Percentiles rank a stretch among this genome's conserved stretches.
Conservation (phyloP, 92 coral and sea anemone species). For the Muricea muricata region DNA sequence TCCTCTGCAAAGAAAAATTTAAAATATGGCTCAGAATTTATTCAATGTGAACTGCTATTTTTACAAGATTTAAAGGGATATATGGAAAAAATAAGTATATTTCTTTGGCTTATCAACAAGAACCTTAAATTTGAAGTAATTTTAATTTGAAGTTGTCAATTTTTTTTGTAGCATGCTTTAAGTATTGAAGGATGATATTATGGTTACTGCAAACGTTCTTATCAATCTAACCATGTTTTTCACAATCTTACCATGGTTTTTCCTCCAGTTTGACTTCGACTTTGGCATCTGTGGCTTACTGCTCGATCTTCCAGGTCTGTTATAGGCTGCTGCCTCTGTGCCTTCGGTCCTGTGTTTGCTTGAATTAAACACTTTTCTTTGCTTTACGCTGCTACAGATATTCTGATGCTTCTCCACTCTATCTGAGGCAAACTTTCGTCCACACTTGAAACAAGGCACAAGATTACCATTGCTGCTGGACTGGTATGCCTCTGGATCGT, state of each 20-base stretch:
- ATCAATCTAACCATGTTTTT: too few relatives aligned
- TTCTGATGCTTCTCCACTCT: conserved; percentile 80
- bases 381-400: conserved; percentile 72
- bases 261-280: conserved; percentile 84
- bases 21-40: too few relatives aligned
- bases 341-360: conserved; percentile 87
- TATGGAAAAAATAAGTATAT: too few relatives aligned
- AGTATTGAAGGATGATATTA: too few relatives aligned
- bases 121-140: too few relatives aligned
- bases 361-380: conserved; percentile 83
- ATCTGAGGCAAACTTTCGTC: conserved; percentile 89
- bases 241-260: conserved; percentile 96
- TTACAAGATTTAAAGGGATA: too few relatives aligned
- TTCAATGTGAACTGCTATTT: too few relatives aligned
- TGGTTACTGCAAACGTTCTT: too few relatives aligned
- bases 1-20: conserved; percentile 73
- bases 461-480: conserved; percentile 51
- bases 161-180: too few relatives aligned
- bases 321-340: conserved; percentile 77
- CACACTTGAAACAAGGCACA: conserved; percentile 84
- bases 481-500: neutral
- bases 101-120: too few relatives aligned
- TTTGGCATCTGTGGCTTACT: conserved; percentile 59
- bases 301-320: conserved; percentile 69
- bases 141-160: too few relatives aligned